A percentile compares a stretch with the other conserved stretches of the same genome.
These are phyloP conservation scores for Mythimna albipuncta DNA, from an alignment of 2,888 invertebrate species.

Conservation along the genomic window DNA sequence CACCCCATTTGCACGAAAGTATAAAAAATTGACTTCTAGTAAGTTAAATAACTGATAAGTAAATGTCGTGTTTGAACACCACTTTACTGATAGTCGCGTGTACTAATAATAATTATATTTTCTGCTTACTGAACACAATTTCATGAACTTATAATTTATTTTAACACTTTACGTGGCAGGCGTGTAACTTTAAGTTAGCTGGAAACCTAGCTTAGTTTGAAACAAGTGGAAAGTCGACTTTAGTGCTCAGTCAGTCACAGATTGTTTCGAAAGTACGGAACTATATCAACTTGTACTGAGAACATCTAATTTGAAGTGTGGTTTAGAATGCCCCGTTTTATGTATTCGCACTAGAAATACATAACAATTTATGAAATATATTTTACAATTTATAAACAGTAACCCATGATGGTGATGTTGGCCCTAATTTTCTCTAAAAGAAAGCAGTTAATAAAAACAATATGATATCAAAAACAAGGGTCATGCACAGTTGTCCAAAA, in stretches of 20 bases:
- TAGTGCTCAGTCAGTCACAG: conserved; percentile 64
- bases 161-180: conserved; percentile 52
- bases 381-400: background rate
- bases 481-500: background rate
- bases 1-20: too few relatives aligned
- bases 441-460: background rate
- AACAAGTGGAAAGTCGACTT: conserved; percentile 61
- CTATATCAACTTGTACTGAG: conserved; percentile 35
- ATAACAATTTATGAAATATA: background rate
- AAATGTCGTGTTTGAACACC: background rate
- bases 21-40: too few relatives aligned
- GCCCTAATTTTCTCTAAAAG: background rate
- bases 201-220: conserved; percentile 51
- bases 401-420: background rate
- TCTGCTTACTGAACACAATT: conserved; percentile 33
- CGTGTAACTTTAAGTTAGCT: conserved; percentile 43
- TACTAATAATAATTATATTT: conserved; percentile 50
- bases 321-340: background rate
- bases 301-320: conserved; percentile 15
- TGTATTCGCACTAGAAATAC: background rate
- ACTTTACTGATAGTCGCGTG: conserved; percentile 8
- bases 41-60: too few relatives aligned
- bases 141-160: conserved; percentile 53
- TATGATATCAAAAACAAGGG: background rate
- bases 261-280: conserved; percentile 64